Percentiles rank a stretch among this genome's conserved stretches.
These are phyloP conservation scores for Colletes gigas DNA, from an alignment of 1,140 invertebrate species.

Conservation along the genomic window DNA sequence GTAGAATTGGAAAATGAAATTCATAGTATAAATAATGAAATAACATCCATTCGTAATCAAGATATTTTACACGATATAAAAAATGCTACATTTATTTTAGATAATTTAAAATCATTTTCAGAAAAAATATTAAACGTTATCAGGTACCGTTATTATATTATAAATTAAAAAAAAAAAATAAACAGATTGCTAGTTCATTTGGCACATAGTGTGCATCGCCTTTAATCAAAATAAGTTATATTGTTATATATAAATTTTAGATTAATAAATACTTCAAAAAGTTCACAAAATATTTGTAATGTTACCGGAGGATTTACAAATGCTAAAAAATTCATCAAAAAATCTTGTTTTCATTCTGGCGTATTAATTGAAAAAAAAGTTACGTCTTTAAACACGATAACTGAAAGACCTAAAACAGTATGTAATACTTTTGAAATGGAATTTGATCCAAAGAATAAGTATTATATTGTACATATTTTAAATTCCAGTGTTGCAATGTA, in stretches of 20 bases:
- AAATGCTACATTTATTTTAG: constrained; percentile 11
- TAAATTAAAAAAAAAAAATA: background rate
- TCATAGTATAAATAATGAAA: constrained; percentile 43
- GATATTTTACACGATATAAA: constrained; percentile 28
- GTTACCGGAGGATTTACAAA: constrained; percentile 7
- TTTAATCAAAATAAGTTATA: background rate
- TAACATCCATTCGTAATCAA: constrained; percentile 16
- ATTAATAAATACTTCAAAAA: constrained; percentile 12
- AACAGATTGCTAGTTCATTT: background rate
- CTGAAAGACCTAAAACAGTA: constrained; percentile 20
- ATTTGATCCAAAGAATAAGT: background rate
- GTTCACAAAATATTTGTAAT: constrained; percentile 7
- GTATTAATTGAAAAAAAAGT: background rate
- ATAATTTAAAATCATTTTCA: constrained; percentile 38
- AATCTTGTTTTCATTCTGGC: background rate
- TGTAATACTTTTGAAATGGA: background rate
- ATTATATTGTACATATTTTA: constrained; percentile 15
- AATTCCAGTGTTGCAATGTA: constrained; percentile 22
- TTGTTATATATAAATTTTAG: constrained; percentile 27
- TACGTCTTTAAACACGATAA: background rate
- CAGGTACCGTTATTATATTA: constrained; percentile 1
- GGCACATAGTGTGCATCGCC: background rate
- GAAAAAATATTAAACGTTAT: constrained; percentile 22
- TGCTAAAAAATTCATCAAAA: constrained; percentile 16
- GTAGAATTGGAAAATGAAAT: constrained; percentile 56